Conservation (phyloP, 53 echinoderm and acorn worm genomes). For the Echinometra lucunter region DNA sequence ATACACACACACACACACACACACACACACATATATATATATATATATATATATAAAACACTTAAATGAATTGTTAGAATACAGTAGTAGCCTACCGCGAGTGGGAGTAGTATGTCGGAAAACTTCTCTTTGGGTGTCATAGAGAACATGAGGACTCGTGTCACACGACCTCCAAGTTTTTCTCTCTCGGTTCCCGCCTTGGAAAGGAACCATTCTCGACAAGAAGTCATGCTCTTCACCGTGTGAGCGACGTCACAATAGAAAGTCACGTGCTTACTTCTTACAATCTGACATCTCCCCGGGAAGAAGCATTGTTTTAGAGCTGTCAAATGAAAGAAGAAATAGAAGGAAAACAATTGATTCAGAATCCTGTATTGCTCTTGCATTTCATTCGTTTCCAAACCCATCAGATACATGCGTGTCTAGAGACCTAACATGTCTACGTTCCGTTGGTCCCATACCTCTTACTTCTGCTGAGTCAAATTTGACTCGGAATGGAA, state of each 20-base stretch:
- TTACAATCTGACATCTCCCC: constrained; percentile 63
- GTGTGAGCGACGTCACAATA: constrained; percentile 73
- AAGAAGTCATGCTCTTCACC: constrained; percentile 57
- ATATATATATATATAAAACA: too few relatives aligned
- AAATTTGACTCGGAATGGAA: too few relatives aligned
- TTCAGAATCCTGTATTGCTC: background rate
- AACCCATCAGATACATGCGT: too few relatives aligned
- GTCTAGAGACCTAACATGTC: too few relatives aligned
- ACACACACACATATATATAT: too few relatives aligned
- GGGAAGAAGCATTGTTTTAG: constrained; percentile 64
- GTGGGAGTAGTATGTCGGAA: background rate
- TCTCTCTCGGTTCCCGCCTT: constrained; percentile 54
- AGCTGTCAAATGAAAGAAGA: background rate
- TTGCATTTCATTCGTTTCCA: too few relatives aligned
- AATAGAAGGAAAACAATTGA: background rate
- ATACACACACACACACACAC: too few relatives aligned
- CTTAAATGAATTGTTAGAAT: too few relatives aligned
- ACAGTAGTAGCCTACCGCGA: too few relatives aligned
- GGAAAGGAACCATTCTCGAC: constrained; percentile 67
- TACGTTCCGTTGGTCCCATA: too few relatives aligned
- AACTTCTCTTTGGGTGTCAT: background rate
- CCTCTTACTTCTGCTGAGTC: too few relatives aligned
- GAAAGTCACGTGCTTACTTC: constrained; percentile 65
- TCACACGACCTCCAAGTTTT: background rate
- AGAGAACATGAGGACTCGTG: constrained; percentile 56